These are phyloP conservation scores for Plagodis dolabraria DNA, from an alignment of 2,888 invertebrate species.

Conservation along the genomic window DNA sequence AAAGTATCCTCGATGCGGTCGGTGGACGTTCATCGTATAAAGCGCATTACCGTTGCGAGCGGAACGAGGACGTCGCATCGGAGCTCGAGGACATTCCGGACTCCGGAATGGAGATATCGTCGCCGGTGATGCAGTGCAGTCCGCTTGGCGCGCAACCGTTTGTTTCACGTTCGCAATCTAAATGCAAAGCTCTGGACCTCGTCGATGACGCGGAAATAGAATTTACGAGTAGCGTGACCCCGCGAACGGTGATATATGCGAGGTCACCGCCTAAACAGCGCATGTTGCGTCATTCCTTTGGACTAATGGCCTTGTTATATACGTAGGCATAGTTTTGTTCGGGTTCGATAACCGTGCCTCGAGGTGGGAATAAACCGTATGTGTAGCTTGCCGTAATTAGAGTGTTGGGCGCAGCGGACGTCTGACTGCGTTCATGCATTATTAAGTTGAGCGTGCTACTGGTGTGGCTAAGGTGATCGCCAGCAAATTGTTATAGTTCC, in stretches of 20 bases:
- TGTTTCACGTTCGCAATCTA: slow-evolving; percentile 54
- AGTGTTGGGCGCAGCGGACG: slow-evolving; percentile 60
- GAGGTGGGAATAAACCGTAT: slow-evolving; percentile 70
- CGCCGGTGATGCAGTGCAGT: slow-evolving; percentile 56
- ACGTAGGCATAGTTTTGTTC: slow-evolving; percentile 53
- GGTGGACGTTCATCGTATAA: slow-evolving; percentile 57
- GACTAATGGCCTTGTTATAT: slow-evolving; percentile 64
- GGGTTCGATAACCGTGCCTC: slow-evolving; percentile 72
- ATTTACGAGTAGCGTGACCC: slow-evolving; percentile 66
- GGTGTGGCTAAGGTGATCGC: slow-evolving; percentile 59
- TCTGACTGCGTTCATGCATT: slow-evolving; percentile 66
- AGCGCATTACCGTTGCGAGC: slow-evolving; percentile 53
- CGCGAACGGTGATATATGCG: slow-evolving; percentile 61
- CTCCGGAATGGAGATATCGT: slow-evolving; percentile 39
- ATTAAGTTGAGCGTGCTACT: slow-evolving; percentile 64
- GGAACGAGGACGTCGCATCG: slow-evolving; percentile 48
- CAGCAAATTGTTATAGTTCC: slow-evolving; percentile 71
- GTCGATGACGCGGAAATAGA: slow-evolving; percentile 71
- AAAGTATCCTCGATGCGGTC: slow-evolving; percentile 61
- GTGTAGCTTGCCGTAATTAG: slow-evolving; percentile 67
- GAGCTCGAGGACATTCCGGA: slow-evolving; percentile 49
- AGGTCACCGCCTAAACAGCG: slow-evolving; percentile 63
- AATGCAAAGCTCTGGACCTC: slow-evolving; percentile 57
- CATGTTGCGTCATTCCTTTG: slow-evolving; percentile 60
- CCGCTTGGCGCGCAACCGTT: slow-evolving; percentile 57